phyloP scores from a whole-genome alignment of 2,113 vertebrate species.

The Cynopterus brachyotis region DNA sequence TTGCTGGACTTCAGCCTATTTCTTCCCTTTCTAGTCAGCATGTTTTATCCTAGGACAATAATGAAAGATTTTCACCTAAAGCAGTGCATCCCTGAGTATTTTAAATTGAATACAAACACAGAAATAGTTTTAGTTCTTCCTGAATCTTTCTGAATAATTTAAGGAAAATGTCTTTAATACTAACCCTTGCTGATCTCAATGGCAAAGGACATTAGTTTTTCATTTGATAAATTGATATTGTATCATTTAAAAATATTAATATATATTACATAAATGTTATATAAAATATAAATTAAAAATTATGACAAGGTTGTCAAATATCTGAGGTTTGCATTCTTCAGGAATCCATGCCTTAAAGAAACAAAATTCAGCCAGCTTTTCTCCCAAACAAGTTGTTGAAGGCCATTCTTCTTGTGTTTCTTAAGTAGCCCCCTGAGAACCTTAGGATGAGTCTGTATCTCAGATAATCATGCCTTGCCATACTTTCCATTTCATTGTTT shows the following conservation, averaged over 20 bases:
- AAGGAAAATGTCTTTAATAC: neutral
- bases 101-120: neutral
- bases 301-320: neutral
- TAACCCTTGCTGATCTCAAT: neutral
- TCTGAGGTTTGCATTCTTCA: neutral
- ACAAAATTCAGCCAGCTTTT: neutral
- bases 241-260: neutral
- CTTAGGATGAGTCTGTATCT: neutral
- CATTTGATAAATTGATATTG: neutral
- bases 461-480: neutral
- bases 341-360: neutral
- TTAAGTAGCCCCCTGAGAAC: neutral
- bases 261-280: neutral
- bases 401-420: neutral
- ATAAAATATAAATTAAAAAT: neutral
- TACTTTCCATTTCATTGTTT: constrained; percentile 73
- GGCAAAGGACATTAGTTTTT: neutral
- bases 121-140: constrained; percentile 31
- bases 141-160: neutral
- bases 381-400: neutral
- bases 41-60: neutral
- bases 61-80: neutral
- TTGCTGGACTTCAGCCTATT: neutral
- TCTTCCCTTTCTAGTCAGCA: neutral
- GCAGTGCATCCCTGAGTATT: neutral